Conservation (phyloP, 2,888 invertebrate species). For the Actias luna region DNA sequence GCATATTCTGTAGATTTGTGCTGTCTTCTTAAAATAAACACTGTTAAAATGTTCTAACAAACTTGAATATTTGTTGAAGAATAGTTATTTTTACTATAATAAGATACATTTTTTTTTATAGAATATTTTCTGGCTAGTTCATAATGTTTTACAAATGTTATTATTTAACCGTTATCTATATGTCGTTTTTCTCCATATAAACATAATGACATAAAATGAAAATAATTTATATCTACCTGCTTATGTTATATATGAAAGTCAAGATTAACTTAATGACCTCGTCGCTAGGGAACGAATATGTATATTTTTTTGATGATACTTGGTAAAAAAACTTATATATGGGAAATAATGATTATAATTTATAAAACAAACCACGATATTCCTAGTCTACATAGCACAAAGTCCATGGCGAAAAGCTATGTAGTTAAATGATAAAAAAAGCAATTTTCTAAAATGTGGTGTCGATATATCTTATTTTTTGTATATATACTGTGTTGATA, state of each 20-base stretch:
- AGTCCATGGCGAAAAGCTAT: no score
- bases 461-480: not conserved
- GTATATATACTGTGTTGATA: not conserved
- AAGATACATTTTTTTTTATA: not conserved
- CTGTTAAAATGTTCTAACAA: not conserved
- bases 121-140: not conserved
- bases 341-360: no score
- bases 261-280: no score
- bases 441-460: not conserved
- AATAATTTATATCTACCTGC: no score
- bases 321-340: no score
- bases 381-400: no score
- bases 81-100: not conserved
- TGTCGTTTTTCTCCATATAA: not conserved
- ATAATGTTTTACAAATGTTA: not conserved
- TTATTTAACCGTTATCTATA: not conserved
- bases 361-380: no score
- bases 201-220: no score
- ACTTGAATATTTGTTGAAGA: not conserved
- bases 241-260: not conserved
- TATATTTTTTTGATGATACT: no score
- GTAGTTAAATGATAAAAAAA: not conserved
- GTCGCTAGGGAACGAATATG: no score
- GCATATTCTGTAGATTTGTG: conserved; percentile 3
- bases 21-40: conserved; percentile 3